These are phyloP conservation scores for Spisula solida DNA, from an alignment of 2,888 invertebrate genomes.

Conservation along the genomic window DNA sequence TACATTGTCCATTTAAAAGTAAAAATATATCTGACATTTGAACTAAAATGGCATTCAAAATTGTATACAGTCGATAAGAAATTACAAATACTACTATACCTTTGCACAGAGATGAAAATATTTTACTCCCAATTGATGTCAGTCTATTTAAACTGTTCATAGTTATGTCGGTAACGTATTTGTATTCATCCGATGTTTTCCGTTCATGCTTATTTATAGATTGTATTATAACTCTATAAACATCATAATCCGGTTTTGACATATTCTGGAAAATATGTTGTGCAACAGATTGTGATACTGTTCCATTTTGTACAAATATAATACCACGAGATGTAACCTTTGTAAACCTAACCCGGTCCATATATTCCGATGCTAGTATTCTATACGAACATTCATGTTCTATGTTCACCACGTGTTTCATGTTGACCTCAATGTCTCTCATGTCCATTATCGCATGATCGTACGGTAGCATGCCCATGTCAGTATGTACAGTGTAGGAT, in stretches of 20 bases:
- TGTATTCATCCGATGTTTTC: not conserved
- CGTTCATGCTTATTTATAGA: not conserved
- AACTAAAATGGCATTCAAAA: not conserved
- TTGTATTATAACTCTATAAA: conserved; percentile 19
- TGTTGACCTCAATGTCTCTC: not conserved
- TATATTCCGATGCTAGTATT: not conserved
- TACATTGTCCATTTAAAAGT: too few relatives aligned
- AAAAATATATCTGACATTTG: not conserved
- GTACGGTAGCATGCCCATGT: not conserved
- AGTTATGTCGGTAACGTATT: not conserved
- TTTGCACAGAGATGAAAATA: conserved; percentile 25
- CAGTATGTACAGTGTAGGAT: not conserved
- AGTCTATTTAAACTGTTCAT: not conserved
- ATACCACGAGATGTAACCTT: not conserved
- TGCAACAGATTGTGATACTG: not conserved
- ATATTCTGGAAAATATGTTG: conserved; percentile 20
- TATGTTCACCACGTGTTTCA: not conserved
- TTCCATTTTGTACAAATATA: conserved; percentile 27
- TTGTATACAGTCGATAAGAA: not conserved
- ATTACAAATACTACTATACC: not conserved
- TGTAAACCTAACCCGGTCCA: conserved; percentile 6
- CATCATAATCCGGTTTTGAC: not conserved
- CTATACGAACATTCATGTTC: conserved; percentile 16
- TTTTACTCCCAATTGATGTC: not conserved
- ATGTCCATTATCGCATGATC: not conserved